Base-by-base conservation (phyloP, 2,888 invertebrate species). In the Oxytorus armatus region DNA sequence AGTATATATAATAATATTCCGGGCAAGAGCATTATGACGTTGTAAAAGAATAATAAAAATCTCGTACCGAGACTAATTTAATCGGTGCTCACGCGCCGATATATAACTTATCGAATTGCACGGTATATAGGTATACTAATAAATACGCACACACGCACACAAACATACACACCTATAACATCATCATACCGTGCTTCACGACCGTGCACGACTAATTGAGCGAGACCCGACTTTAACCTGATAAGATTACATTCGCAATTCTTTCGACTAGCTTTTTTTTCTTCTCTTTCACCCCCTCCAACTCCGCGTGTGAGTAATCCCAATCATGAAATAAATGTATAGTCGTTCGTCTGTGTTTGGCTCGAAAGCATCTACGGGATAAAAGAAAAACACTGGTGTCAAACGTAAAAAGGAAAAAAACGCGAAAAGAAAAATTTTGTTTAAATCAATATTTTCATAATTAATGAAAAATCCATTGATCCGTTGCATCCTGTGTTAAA, bases 231-330 rank as follows among this genome's bases (percentile, higher is more conserved):
- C 61, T 73, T 53, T 51, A 63, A 14, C 33, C 72, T 29, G 79
- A 80, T 80, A 80, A 80, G 79, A 80, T 80, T 80, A 80, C 76
- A 47, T 29, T 55, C n/a, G 44, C 72, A 61, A 39, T 61, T 66
- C 68, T 39, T 65, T 66, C 49, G 33, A 53, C 51, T 59, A 18
- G 4, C 36, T 42, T 49, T 47, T 59, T 49, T 47, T 59, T 21
- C 4, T 36, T 10, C 10, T 14, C n/a, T n/a, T n/a, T n/a, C n/a
- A n/a, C 21, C 21, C n/a, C 39, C 14, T 42, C 7, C 16, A 42
- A 39, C 72, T 68, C 49, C 47, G 55, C 49, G 57, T 55, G 53
- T 55, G 68, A 36, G 55, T 68, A 76, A 79, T 79, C 76, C 57
- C 49, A 55, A 80, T 77, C 49, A 49, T 47, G 55, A 39, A 73